Evolutionary conservation across 2,797 vertebrate genomes (phyloP), one percentile per base, ranked within the genome.

Genomic region (Onychomys arenicola): DNA sequence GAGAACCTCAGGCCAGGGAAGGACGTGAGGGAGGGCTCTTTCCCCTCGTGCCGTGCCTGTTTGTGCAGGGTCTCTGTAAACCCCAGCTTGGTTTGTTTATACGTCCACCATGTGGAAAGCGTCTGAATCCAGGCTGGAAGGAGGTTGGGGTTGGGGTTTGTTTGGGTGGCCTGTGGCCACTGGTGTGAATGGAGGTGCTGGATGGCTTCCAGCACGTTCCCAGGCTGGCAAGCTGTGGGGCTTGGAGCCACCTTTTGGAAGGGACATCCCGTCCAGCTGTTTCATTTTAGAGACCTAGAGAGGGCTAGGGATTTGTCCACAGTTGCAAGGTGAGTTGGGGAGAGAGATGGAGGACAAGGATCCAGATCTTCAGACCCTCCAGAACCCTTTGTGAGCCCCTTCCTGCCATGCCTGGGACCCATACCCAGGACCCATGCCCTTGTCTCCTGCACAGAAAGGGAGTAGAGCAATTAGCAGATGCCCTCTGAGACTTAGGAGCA

Each of bases 141-240:
- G 61, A 96, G 96, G 90, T 83, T 49, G 76, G 80, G 43, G 49
- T 5, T 97, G 91, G 94, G 94, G 92, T 97, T 98, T 97, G 96
- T 97, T 96, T 94, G 95, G 95, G 96, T 91, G 95, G 95, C 93
- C 93, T 96, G 95, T 96, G 95, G 93, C 90, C 92, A 86, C 92
- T 93, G 93, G 85, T 96, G 90, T 97, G 97, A 93, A 89, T 37
- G 52, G n/a, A 89, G 78, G 82, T 52, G 43, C 94, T 96, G 92
- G 97, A 92, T 32, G 10, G 27, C 23, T 75, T 94, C 94, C 97
- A 97, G 0, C 57, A 34, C 77, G 67, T 73, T 75, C 69, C 16
- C 21, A 86, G 91, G 59, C 96, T 94, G 89, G 81, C 2, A 5
- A 93, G 85, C 85, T 3, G 5, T 81, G 43, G 75, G 82, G 37